These are phyloP conservation scores for Myotis yumanensis DNA, from an alignment of 2,113 vertebrate genomes.

Conservation along the genomic window DNA sequence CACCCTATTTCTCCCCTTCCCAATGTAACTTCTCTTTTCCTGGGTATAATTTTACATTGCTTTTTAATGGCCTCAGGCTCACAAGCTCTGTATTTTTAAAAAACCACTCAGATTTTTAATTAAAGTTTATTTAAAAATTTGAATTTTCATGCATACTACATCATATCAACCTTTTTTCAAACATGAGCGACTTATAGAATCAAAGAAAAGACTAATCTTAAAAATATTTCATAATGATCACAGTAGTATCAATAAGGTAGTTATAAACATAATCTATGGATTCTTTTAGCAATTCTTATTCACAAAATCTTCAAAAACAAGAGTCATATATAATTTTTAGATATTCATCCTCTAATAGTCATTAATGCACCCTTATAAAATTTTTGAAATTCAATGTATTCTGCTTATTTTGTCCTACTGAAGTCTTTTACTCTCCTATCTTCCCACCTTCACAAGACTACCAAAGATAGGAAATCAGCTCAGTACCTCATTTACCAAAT, in stretches of 20 bases:
- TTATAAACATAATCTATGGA: not conserved
- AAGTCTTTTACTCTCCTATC: not conserved
- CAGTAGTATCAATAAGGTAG: not conserved
- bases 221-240: not conserved
- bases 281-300: not conserved
- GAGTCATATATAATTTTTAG: not conserved
- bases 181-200: not conserved
- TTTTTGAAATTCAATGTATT: not conserved
- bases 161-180: not conserved
- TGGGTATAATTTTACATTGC: not conserved
- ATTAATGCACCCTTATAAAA: not conserved
- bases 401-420: not conserved
- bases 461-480: not conserved
- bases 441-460: not conserved
- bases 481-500: conserved; percentile 41
- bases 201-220: not conserved
- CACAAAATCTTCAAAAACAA: not conserved
- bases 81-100: not conserved
- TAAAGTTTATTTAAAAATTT: not conserved
- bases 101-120: not conserved
- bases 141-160: not conserved
- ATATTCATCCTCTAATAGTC: not conserved
- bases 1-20: not conserved
- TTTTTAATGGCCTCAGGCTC: not conserved
- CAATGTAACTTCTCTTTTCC: not conserved